Evolutionary conservation across 1,140 invertebrate genomes (phyloP), one percentile per base, ranked within the genome.

Genomic region (Calliphora vicina): DNA sequence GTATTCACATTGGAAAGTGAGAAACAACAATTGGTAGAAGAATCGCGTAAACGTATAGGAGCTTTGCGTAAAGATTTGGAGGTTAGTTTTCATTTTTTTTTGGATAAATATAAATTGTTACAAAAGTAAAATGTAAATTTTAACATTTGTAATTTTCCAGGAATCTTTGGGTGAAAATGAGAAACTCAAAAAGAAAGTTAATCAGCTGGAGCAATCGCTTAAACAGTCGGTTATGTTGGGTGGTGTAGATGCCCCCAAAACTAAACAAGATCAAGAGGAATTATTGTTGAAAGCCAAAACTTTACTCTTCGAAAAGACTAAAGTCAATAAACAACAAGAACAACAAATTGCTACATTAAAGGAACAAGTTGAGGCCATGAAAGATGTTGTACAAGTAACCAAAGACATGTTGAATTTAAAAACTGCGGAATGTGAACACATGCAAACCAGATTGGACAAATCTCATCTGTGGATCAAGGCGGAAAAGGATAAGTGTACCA

Each of bases 351-450:
- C 93, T 57, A 94, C 94, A 0, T 87, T 95, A 9, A 93, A 92
- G 20, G 93, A 93, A 35, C 95, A 96, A 87, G 94, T 95, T 3
- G 89, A 92, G 23, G 95, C 95, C 2, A 90, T 96, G 25, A 96
- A 95, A 88, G 95, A 96, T 84, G 95, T 96, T 2, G 92, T 96
- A 12, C 90, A 92, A 10, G 95, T 96, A 67, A 96, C 95, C 1
- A 96, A 95, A 86, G 94, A 96, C 85, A 90, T 96, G 80, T 89
- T 96, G 17, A 93, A 94, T 83, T 95, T 96, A 5, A 92, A 95
- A 80, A 96, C 95, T 85, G 92, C 94, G 84, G 95, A 96, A 91
- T 93, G 95, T 4, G 94, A 94, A 43, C 94, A 96, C 89, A 92
- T 96, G 25, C 89, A 95, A 91, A 92, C 50, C 20, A 94, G 95